Percentiles rank a stretch among this genome's conserved stretches.
Evolutionary conservation across 2,888 invertebrate genomes (phyloP).

Genomic region (Drosophila eohydei): DNA sequence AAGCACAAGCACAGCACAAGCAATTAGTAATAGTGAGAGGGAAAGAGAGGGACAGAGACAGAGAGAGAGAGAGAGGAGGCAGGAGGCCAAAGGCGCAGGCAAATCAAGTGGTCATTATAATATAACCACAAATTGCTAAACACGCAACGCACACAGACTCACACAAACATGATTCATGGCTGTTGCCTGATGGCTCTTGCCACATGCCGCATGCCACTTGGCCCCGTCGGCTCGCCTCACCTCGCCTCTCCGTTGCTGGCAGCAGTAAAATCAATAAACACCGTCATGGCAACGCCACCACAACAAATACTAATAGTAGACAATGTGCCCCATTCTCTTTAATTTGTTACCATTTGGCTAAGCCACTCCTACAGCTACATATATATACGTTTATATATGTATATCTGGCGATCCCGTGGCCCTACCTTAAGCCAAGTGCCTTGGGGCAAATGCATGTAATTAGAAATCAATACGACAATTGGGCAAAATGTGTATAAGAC

Average conservation of each 20-base stretch:
- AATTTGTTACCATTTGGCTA: slow-evolving; percentile 54
- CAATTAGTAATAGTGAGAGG: slow-evolving; percentile 51
- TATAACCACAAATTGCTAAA: slow-evolving; percentile 77
- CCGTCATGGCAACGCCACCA: slow-evolving; percentile 73
- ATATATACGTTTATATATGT: not conserved
- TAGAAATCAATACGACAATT: slow-evolving; percentile 74
- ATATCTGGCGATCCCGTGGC: slow-evolving; percentile 23
- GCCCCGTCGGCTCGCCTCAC: not conserved
- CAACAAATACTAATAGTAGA: slow-evolving; percentile 68
- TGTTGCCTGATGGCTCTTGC: slow-evolving; percentile 51
- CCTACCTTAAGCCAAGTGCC: slow-evolving; percentile 67
- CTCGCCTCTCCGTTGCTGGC: slow-evolving; percentile 21
- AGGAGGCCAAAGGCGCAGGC: slow-evolving; percentile 47
- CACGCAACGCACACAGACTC: slow-evolving; percentile 61
- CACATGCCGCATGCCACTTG: slow-evolving; percentile 33
- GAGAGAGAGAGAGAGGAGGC: not conserved
- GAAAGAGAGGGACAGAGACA: slow-evolving; percentile 1
- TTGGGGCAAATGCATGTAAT: slow-evolving; percentile 59
- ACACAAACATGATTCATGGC: slow-evolving; percentile 70
- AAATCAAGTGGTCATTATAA: slow-evolving; percentile 78
- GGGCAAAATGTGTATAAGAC: slow-evolving; percentile 35
- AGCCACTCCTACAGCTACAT: slow-evolving; percentile 42
- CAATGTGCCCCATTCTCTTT: slow-evolving; percentile 18
- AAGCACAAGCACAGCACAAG: slow-evolving; percentile 43
- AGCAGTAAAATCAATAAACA: slow-evolving; percentile 72